These are phyloP conservation scores for Pegoplata infirma DNA, from an alignment of 2,888 invertebrate genomes.

Conservation along the genomic window DNA sequence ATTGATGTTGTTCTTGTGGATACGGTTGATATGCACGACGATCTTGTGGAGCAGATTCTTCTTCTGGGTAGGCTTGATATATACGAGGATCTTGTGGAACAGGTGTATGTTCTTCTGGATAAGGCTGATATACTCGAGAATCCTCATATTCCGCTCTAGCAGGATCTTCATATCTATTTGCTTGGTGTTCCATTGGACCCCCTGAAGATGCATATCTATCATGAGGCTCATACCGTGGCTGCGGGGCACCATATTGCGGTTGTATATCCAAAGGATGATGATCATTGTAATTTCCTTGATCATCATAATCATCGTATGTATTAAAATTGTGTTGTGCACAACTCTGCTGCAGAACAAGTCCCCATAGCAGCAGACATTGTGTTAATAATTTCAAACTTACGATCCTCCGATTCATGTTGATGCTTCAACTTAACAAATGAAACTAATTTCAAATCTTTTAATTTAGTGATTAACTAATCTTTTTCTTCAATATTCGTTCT, in stretches of 20 bases:
- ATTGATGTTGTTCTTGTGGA: too few relatives aligned
- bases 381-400: neutral
- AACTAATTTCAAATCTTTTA: conserved; percentile 41
- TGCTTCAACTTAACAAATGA: conserved; percentile 18
- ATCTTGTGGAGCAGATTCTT: conserved; percentile 33
- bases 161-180: neutral
- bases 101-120: neutral
- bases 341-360: conserved; percentile 8
- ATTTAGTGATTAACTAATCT: conserved; percentile 29
- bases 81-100: neutral
- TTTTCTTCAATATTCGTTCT: neutral
- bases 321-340: conserved; percentile 11
- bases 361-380: neutral
- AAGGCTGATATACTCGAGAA: neutral
- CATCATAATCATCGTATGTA: conserved; percentile 41
- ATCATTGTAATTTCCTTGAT: conserved; percentile 22
- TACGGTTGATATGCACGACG: neutral
- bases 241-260: neutral
- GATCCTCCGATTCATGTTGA: conserved; percentile 37
- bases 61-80: neutral
- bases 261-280: conserved; percentile 32
- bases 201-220: conserved; percentile 3
- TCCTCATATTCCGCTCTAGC: conserved; percentile 10
- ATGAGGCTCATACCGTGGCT: neutral
- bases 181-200: too few relatives aligned